Evolutionary conservation across 2,797 vertebrate species (phyloP).

Genomic region (Pangasius mekongensis): DNA sequence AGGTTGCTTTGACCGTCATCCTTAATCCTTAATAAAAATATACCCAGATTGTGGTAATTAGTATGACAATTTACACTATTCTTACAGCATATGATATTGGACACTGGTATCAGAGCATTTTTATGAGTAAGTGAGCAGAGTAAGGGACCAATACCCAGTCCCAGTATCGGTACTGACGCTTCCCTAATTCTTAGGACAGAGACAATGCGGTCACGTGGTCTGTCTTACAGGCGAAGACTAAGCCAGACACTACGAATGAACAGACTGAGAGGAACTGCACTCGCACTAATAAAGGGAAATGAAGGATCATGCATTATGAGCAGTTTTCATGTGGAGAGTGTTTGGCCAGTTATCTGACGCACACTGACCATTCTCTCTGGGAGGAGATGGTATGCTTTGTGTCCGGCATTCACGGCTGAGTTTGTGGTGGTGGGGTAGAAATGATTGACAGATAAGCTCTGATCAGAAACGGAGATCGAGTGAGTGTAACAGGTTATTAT

Average conservation of each 20-base stretch:
- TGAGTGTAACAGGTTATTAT: background rate
- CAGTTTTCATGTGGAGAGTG: background rate
- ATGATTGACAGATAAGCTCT: background rate
- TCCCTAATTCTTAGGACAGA: background rate
- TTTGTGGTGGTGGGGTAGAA: conserved; percentile 15
- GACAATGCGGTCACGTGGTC: background rate
- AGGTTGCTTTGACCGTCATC: background rate
- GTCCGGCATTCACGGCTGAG: background rate
- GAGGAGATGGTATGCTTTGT: background rate
- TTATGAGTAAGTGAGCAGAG: too few species aligned
- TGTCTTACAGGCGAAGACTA: background rate
- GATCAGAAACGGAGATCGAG: background rate
- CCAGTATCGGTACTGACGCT: background rate
- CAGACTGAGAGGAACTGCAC: background rate
- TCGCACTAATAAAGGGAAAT: background rate
- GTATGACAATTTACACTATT: background rate
- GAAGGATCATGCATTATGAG: background rate
- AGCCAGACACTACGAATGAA: background rate
- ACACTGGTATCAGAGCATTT: background rate
- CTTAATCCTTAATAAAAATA: background rate
- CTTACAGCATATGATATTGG: background rate
- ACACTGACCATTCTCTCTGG: background rate
- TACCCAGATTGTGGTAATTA: background rate
- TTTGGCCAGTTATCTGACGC: background rate
- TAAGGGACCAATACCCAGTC: background rate